Evolutionary conservation across 1,140 invertebrate genomes (phyloP).

Genomic region (Drosophila auraria): DNA sequence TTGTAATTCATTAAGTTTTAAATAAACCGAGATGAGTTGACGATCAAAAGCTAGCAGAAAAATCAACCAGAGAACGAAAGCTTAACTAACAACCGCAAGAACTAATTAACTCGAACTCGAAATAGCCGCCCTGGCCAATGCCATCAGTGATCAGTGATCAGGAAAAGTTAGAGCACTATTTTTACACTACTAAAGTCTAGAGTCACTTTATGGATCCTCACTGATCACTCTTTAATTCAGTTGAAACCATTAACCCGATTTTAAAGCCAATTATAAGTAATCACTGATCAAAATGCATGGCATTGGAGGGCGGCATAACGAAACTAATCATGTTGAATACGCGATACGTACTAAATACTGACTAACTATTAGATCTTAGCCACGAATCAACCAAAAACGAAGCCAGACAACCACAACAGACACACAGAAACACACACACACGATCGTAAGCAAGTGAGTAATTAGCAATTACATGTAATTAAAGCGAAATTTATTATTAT

Average conservation of each 20-base stretch:
- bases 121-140: background rate
- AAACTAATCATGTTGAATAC: conserved; percentile 60
- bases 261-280: conserved; percentile 7
- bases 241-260: background rate
- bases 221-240: background rate
- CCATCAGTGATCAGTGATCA: conserved; percentile 1
- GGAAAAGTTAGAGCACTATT: background rate
- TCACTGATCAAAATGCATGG: conserved; percentile 4
- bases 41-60: conserved; percentile 67
- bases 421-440: conserved; percentile 23
- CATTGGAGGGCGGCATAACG: conserved; percentile 12
- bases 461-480: conserved; percentile 72
- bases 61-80: conserved; percentile 36
- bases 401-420: conserved; percentile 42
- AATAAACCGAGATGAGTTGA: conserved; percentile 76
- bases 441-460: conserved; percentile 70
- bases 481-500: conserved; percentile 57
- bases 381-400: conserved; percentile 51
- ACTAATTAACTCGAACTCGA: conserved; percentile 23
- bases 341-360: conserved; percentile 72
- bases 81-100: conserved; percentile 71
- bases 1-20: conserved; percentile 83
- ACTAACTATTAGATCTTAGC: conserved; percentile 70
- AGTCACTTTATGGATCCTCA: background rate
- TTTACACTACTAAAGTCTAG: background rate